A percentile compares a stretch with the other conserved stretches of the same genome.
Evolutionary conservation across 2,888 invertebrate genomes (phyloP).

Genomic region (Meghimatium bilineatum): DNA sequence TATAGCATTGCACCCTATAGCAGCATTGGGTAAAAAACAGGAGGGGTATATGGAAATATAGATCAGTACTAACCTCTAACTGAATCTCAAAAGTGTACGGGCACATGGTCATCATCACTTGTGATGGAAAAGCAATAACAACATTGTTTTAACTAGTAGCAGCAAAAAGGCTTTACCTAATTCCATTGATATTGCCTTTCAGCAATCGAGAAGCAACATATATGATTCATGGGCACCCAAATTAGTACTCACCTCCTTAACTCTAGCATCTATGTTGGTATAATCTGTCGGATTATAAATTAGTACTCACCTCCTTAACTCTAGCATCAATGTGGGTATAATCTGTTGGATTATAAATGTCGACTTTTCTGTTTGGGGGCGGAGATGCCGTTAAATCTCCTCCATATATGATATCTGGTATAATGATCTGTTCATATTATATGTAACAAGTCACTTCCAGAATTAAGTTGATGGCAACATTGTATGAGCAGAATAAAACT

Average conservation of each 20-base stretch:
- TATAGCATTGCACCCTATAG: too few species aligned
- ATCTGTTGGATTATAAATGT: conserved; percentile 33
- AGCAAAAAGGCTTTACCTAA: too few species aligned
- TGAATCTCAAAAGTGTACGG: too few species aligned
- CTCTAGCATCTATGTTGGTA: conserved; percentile 31
- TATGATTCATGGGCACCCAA: too few species aligned
- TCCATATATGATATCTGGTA: conserved; percentile 34
- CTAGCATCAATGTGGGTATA: conserved; percentile 35
- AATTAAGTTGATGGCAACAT: not conserved
- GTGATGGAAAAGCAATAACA: too few species aligned
- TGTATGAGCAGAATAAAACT: not conserved
- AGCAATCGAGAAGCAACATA: too few species aligned
- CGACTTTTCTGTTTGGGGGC: conserved; percentile 40
- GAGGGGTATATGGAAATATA: too few species aligned
- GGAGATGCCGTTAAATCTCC: conserved; percentile 41
- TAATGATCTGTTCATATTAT: conserved; percentile 33
- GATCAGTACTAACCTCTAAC: too few species aligned
- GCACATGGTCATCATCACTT: too few species aligned
- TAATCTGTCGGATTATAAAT: conserved; percentile 25
- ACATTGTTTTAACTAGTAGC: too few species aligned
- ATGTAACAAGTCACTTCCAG: not conserved
- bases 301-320: conserved; percentile 38
- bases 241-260: conserved; percentile 38
- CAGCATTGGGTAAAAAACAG: too few species aligned
- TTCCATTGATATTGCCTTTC: too few species aligned